Evolutionary conservation across 1,140 invertebrate genomes (phyloP), one percentile per base, ranked within the genome.

Genomic region (Drosophila prosaltans): DNA sequence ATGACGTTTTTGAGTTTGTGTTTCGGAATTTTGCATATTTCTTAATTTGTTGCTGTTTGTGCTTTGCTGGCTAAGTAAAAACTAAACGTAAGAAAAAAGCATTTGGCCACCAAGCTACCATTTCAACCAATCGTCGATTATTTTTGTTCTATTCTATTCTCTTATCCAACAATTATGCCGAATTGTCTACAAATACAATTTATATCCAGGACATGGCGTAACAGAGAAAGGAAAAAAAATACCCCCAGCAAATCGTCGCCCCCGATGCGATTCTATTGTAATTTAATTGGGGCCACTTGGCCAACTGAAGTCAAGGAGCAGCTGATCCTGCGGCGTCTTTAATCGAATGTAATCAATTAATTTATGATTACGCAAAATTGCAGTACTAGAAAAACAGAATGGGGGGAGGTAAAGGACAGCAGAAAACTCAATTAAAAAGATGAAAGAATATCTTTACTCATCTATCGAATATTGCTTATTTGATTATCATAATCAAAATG

Each of bases 171-270:
- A 89, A 89, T 89, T 89, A 89, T 89, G 80, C 84, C 84, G 84
- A 89, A 89, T 89, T 84, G 78, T 89, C 78, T 84, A 89, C 84
- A 89, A 89, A 89, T 74, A 86, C 76, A 86, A 88, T 86, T 86
- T 88, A 75, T 72, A 80, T 69, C 65, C 63, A 57, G 69, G 69
- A 45, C 75, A 65, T 51, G 71, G 64, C 36, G 68, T 48, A 60
- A 54, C 39, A 45, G 60, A 59, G 39, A 63, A 63, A 72, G 59
- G 54, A 60, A 62, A 39, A 3, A 72, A 63, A 60, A 60, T 57
- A 68, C 69, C 61, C 45, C 64, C 43, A 57, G 72, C 65, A 74
- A 57, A 70, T 51, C 21, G 45, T 51, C 45, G 45, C 68, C 58
- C 51, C 68, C 75, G 62, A 78, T 66, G 75, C 58, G 68, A 30